A percentile compares a stretch with the other conserved stretches of the same genome.
Evolutionary conservation across 2,797 vertebrate genomes (phyloP).

Genomic region (Kryptolebias ocellatus): DNA sequence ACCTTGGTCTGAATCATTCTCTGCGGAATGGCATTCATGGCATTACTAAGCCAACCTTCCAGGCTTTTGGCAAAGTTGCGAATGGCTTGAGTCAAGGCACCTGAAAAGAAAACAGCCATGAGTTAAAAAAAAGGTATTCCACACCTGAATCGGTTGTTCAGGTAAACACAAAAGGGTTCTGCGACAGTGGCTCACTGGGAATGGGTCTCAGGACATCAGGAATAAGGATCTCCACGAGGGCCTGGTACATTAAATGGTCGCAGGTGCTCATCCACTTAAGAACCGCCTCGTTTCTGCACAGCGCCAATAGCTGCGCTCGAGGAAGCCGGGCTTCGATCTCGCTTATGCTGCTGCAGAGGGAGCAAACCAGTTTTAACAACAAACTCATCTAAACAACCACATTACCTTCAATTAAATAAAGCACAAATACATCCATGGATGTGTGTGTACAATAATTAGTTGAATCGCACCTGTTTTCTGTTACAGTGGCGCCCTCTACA

Average conservation of each 20-base stretch:
- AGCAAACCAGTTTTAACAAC: conserved; percentile 10
- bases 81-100: conserved; percentile 98
- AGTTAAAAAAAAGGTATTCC: not conserved
- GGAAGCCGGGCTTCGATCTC: conserved; percentile 88
- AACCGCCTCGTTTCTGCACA: conserved; percentile 91
- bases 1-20: conserved; percentile 97
- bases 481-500: conserved; percentile 83
- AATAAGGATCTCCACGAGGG: conserved; percentile 97
- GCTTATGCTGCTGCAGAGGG: conserved; percentile 74
- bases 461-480: conserved; percentile 80
- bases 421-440: not conserved
- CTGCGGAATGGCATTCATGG: conserved; percentile 93
- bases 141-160: not conserved
- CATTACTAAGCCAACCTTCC: conserved; percentile 95
- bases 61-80: conserved; percentile 99
- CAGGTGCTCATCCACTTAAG: conserved; percentile 97
- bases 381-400: not conserved
- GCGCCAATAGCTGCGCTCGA: conserved; percentile 84
- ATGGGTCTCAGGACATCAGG: conserved; percentile 97
- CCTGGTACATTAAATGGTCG: conserved; percentile 97
- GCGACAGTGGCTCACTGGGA: conserved; percentile 87
- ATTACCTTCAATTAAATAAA: conserved; percentile 1
- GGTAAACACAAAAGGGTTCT: not conserved
- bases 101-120: conserved; percentile 63
- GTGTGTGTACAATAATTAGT: not conserved